Conservation (phyloP, 2,797 vertebrate genomes). For the Enteromius thamalakanensis region DNA sequence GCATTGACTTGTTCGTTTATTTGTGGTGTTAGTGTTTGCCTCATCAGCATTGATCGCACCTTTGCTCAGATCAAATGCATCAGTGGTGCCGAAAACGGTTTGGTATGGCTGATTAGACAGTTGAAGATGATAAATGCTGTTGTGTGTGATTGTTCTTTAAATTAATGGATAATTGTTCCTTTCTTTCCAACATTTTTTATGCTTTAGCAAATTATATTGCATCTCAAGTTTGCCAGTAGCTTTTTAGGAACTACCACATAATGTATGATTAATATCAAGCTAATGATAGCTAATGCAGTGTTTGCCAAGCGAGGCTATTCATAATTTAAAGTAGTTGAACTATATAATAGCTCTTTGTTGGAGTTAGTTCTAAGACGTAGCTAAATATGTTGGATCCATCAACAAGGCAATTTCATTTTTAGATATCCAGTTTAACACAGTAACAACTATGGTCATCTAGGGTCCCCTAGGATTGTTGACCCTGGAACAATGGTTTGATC, state of each 20-base stretch:
- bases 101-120: conserved; percentile 67
- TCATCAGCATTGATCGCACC: conserved; percentile 66
- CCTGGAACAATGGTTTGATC: too few species aligned
- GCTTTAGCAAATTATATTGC: neutral
- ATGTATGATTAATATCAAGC: too few species aligned
- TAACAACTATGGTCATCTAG: neutral
- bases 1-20: conserved; percentile 55
- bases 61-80: conserved; percentile 70
- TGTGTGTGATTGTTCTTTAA: conserved; percentile 54
- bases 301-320: neutral
- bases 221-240: neutral
- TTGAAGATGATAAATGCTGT: conserved; percentile 64
- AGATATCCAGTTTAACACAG: neutral
- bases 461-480: neutral
- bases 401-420: neutral
- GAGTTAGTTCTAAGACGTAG: neutral
- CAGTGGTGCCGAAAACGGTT: conserved; percentile 66
- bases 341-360: neutral
- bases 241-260: neutral
- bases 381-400: neutral
- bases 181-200: neutral
- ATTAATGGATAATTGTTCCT: neutral
- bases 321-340: neutral
- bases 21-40: conserved; percentile 52
- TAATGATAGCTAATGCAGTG: neutral